Evolutionary conservation across 30 jellyfish, hydroid and myxozoan species (phyloP).

Genomic region (Pseudorhiza aurosa): DNA sequence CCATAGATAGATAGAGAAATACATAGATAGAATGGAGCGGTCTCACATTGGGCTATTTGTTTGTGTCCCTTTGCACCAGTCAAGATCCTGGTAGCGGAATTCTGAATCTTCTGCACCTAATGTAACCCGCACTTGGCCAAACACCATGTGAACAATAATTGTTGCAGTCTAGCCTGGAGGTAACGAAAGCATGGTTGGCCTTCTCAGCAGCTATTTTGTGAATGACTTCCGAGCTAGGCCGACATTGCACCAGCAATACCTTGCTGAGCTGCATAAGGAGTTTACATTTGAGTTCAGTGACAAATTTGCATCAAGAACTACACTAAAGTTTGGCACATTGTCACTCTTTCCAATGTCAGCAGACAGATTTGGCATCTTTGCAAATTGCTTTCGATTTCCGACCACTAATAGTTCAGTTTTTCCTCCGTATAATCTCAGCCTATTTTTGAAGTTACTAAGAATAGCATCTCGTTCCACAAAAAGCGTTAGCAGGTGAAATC

Average conservation of each 20-base stretch:
- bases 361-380: background rate
- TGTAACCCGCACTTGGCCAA: slow-evolving; percentile 22
- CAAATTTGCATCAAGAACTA: slow-evolving; percentile 35
- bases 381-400: slow-evolving; percentile 23
- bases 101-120: slow-evolving; percentile 21
- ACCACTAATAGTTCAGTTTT: slow-evolving; percentile 7
- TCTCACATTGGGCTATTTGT: slow-evolving; percentile 29
- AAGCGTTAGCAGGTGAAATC: no score
- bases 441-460: no score
- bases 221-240: slow-evolving; percentile 16
- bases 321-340: slow-evolving; percentile 8
- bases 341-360: background rate
- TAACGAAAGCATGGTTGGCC: slow-evolving; percentile 32
- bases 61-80: slow-evolving; percentile 19
- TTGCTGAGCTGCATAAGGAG: slow-evolving; percentile 41
- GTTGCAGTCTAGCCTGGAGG: slow-evolving; percentile 24
- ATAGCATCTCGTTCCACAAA: no score
- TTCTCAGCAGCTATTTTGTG: slow-evolving; percentile 18
- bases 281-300: slow-evolving; percentile 33
- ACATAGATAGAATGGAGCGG: no score
- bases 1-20: no score
- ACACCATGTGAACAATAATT: slow-evolving; percentile 2
- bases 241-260: slow-evolving; percentile 10
- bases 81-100: slow-evolving; percentile 37
- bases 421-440: background rate